Evolutionary conservation across 2,797 vertebrate genomes (phyloP).

Genomic region (Scomberomorus guttatus): DNA sequence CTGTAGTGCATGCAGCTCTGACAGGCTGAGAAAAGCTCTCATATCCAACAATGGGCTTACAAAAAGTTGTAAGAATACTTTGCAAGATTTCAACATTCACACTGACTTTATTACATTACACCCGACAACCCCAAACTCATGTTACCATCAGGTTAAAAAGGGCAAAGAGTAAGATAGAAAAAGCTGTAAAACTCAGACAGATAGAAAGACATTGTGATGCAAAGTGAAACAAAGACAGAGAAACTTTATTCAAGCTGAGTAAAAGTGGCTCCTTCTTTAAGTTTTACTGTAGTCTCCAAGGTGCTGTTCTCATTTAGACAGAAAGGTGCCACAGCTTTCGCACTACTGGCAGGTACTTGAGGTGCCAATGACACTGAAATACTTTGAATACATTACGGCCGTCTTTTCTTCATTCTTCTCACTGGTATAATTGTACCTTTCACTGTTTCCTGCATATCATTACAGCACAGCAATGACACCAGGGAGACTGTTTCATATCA

Average conservation of each 20-base stretch:
- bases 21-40: neutral
- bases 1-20: neutral
- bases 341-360: constrained; percentile 37
- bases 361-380: constrained; percentile 48
- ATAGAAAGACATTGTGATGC: neutral
- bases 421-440: constrained; percentile 19
- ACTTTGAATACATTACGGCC: constrained; percentile 56
- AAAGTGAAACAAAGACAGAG: constrained; percentile 29
- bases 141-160: neutral
- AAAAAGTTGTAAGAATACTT: constrained; percentile 4
- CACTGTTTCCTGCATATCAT: constrained; percentile 25
- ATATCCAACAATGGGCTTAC: neutral
- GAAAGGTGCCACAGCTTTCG: constrained; percentile 40
- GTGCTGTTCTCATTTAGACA: constrained; percentile 52
- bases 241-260: constrained; percentile 8
- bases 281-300: constrained; percentile 22
- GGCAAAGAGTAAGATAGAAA: neutral
- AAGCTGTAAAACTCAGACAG: neutral
- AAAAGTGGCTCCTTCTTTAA: constrained; percentile 8
- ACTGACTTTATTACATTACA: constrained; percentile 7
- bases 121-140: neutral
- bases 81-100: neutral
- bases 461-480: constrained; percentile 4
- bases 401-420: constrained; percentile 21
- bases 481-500: neutral